Evolutionary conservation across 37 sponge, comb jelly and placozoan species (phyloP), one percentile per base, ranked within the genome.

Genomic region (Halisarca cf. caerulea): DNA sequence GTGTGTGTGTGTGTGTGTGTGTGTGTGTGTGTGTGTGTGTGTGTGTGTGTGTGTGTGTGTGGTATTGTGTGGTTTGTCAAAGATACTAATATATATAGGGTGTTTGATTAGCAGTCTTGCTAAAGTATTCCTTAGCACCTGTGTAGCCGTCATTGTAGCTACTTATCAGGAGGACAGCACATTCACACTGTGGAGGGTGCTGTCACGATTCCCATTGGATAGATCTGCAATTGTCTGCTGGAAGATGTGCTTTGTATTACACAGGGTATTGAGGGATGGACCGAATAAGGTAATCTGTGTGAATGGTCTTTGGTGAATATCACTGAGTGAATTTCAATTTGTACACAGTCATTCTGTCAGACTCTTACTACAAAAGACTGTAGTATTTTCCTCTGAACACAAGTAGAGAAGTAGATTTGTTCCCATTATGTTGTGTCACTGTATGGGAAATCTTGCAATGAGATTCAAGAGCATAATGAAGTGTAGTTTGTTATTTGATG

Each of bases 211-310:
- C 58, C 94, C 88, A 2, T 55, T 92, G 47, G 33, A 64, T 25
- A 35, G 79, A 3, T 57, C 62, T 5, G 43, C 87, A 35, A 28
- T 92, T 5, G 88, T 91, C 30, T 91, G 97, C 78, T 97, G 92
- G 90, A 97, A 97, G 75, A 88, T 92, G n/a, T 90, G 89, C 60
- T 91, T 88, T 36, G 82, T 92, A 38, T 59, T 94, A 15, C 97
- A 97, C 51, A 66, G 87, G 24, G 61, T 90, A 11, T 83, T 97
- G n/a, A 45, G 92, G 28, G 97, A 94, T 84, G 97, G 97, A 0
- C 90, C 95, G 44, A 82, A 83, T 9, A 87, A 91, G 45, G 95
- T 94, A 81, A 86, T 85, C 61, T 24, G 51, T 11, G 51, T 47
- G 11, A 47, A n/a, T n/a, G n/a, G n/a, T n/a, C n/a, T n/a, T n/a